Percentiles rank a stretch among this genome's conserved stretches.
Evolutionary conservation across 1,140 invertebrate genomes (phyloP).

Genomic region (Drosophila pandora): DNA sequence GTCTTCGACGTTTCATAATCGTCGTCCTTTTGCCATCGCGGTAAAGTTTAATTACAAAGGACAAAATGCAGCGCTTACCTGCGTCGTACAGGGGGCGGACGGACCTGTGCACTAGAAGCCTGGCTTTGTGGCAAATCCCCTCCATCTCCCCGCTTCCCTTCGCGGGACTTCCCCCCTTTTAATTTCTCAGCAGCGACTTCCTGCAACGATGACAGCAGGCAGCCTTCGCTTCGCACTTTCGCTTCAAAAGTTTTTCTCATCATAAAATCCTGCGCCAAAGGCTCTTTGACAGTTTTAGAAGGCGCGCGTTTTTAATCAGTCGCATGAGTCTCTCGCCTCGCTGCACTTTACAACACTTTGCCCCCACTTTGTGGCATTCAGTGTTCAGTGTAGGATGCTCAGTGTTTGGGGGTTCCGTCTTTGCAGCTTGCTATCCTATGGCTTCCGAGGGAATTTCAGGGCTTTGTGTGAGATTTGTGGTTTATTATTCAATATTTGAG

Average conservation of each 20-base stretch:
- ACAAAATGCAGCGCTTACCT: constrained; percentile 57
- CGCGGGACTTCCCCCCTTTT: constrained; percentile 57
- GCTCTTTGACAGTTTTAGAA: constrained; percentile 74
- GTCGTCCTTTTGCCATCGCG: constrained; percentile 17
- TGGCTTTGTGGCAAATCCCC: constrained; percentile 31
- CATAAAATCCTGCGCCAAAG: constrained; percentile 60
- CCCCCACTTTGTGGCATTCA: constrained; percentile 10
- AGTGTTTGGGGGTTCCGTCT: not conserved
- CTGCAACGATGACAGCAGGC: constrained; percentile 28
- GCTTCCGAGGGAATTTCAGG: constrained; percentile 5
- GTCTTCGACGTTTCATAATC: constrained; percentile 61
- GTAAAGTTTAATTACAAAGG: constrained; percentile 77
- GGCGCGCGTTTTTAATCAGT: constrained; percentile 72
- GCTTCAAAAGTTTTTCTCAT: constrained; percentile 74
- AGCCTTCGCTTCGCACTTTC: constrained; percentile 53
- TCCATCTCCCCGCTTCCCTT: not conserved
- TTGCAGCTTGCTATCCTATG: not conserved
- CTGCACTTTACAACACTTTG: constrained; percentile 62
- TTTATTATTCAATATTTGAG: constrained; percentile 44
- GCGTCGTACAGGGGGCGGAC: constrained; percentile 9
- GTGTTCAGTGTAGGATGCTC: constrained; percentile 10
- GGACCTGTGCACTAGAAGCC: constrained; percentile 56
- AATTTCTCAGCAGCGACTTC: constrained; percentile 53
- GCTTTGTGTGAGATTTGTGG: constrained; percentile 35
- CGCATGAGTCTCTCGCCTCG: constrained; percentile 63